phyloP scores from a whole-genome alignment of 2,888 invertebrate genomes.

The Cheilosia vulpina region DNA sequence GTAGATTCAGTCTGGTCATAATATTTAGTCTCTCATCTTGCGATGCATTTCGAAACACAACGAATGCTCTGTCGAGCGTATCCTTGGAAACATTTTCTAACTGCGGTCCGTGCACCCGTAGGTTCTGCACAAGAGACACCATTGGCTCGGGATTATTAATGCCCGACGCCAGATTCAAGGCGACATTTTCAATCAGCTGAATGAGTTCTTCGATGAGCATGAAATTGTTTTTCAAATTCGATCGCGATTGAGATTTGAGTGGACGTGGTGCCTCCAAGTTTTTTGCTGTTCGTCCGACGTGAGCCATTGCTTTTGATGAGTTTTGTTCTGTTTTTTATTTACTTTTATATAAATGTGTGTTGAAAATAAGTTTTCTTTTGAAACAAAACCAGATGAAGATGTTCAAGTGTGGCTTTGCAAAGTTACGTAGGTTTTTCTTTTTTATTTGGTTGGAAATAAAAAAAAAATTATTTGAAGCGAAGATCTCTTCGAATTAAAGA shows the following conservation, averaged over 20 bases:
- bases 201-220: slow-evolving; percentile 91
- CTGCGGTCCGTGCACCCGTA: slow-evolving; percentile 92
- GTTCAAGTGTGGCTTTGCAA: slow-evolving; percentile 46
- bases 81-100: slow-evolving; percentile 93
- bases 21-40: slow-evolving; percentile 94
- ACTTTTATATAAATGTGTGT: slow-evolving; percentile 18
- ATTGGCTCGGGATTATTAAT: slow-evolving; percentile 89
- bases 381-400: slow-evolving; percentile 56
- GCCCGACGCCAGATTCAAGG: slow-evolving; percentile 90
- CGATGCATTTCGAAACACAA: slow-evolving; percentile 94
- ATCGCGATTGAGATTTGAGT: slow-evolving; percentile 86
- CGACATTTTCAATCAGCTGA: slow-evolving; percentile 92
- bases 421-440: slow-evolving; percentile 51
- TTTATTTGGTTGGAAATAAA: slow-evolving; percentile 64
- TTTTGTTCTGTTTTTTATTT: slow-evolving; percentile 65
- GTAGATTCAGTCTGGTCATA: slow-evolving; percentile 92
- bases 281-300: slow-evolving; percentile 88
- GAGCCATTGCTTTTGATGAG: slow-evolving; percentile 81
- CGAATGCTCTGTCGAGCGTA: slow-evolving; percentile 92
- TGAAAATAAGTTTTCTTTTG: slow-evolving; percentile 43
- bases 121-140: slow-evolving; percentile 90
- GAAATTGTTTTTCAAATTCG: slow-evolving; percentile 81
- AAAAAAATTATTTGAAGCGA: slow-evolving; percentile 76
- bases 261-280: slow-evolving; percentile 91
- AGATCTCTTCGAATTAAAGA: slow-evolving; percentile 79